Conservation (phyloP, 2,113 vertebrate genomes). For the Lepisosteus oculatus region DNA sequence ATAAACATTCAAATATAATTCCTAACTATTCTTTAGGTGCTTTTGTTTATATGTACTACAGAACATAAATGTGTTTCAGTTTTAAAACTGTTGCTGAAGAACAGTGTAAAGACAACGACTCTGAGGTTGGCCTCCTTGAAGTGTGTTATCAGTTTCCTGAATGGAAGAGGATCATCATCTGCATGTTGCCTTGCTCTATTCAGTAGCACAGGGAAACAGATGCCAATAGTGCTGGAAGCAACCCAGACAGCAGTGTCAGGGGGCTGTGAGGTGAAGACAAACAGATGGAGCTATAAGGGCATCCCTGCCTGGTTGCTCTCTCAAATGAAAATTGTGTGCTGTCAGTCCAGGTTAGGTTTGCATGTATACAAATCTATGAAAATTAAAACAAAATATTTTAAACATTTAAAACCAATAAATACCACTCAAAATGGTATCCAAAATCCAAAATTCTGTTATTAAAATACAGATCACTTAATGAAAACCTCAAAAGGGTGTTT, state of each 20-base stretch:
- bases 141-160: background rate
- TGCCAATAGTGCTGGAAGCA: background rate
- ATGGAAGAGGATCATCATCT: constrained; percentile 8
- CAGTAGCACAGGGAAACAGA: background rate
- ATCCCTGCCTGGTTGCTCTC: background rate
- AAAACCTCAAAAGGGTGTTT: too few relatives aligned
- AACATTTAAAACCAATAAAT: too few relatives aligned
- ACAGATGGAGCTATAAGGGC: constrained; percentile 7
- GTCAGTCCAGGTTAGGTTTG: too few relatives aligned
- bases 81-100: background rate
- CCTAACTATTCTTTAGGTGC: too few relatives aligned
- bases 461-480: too few relatives aligned
- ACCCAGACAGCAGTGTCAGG: background rate
- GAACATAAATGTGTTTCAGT: too few relatives aligned
- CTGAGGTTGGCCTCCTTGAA: background rate
- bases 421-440: too few relatives aligned
- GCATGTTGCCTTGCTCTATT: background rate
- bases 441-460: too few relatives aligned
- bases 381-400: too few relatives aligned
- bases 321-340: background rate
- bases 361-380: too few relatives aligned
- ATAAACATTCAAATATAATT: too few relatives aligned
- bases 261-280: background rate
- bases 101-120: background rate
- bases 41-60: too few relatives aligned